Conservation (phyloP, 2,113 vertebrate species). For the Platanista minor region DNA sequence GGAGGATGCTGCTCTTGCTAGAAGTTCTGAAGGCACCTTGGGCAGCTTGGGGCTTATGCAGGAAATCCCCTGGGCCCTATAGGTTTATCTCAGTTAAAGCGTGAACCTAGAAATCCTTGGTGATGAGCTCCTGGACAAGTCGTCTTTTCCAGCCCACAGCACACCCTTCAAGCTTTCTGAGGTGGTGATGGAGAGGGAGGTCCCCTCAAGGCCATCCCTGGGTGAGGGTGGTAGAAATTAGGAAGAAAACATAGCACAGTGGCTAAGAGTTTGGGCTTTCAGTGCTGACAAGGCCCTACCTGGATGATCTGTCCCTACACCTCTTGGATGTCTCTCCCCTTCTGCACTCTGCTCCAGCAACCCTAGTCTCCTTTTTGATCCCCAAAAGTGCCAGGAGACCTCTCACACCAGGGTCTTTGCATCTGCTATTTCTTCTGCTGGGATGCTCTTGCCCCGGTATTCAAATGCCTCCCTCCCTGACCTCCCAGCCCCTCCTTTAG, state of each 20-base stretch:
- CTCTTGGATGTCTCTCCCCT: background rate
- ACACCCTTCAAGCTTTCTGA: background rate
- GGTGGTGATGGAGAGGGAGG: background rate
- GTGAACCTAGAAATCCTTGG: background rate
- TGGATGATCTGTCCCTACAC: background rate
- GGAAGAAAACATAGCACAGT: background rate
- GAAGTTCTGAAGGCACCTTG: background rate
- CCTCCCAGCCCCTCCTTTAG: background rate
- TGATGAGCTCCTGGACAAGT: background rate
- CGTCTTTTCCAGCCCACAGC: background rate
- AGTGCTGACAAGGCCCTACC: fast-evolving
- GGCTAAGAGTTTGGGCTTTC: background rate
- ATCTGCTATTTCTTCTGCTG: background rate
- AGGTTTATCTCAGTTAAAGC: background rate
- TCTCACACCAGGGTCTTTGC: background rate
- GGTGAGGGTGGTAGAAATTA: background rate
- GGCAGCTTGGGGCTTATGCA: background rate
- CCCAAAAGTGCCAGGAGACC: background rate
- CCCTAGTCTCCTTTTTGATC: too few relatives aligned
- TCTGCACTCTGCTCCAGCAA: background rate
- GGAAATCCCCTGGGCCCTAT: background rate
- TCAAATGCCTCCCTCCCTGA: background rate
- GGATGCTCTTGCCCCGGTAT: background rate
- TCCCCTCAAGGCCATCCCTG: background rate
- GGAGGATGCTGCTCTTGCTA: background rate